These are phyloP conservation scores for Champsocephalus esox DNA, from an alignment of 2,797 vertebrate species.

Conservation along the genomic window DNA sequence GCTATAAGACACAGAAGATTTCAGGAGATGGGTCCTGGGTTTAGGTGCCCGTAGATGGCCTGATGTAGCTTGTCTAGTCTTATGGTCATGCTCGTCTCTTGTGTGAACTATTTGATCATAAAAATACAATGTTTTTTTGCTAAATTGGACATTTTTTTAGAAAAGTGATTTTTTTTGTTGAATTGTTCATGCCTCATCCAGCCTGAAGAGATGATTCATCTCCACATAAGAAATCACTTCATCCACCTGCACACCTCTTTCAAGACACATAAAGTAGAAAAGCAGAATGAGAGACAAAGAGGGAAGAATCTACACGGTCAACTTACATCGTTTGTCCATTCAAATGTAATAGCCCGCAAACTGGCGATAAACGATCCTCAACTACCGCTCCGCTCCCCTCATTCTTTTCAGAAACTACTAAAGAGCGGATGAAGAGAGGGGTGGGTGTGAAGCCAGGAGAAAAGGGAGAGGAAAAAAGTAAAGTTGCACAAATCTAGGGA, in stretches of 20 bases:
- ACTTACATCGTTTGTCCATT: conserved; percentile 71
- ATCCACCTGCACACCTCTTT: background rate
- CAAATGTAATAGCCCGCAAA: conserved; percentile 61
- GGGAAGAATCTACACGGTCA: conserved; percentile 57
- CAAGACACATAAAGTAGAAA: conserved; percentile 17
- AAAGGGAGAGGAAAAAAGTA: conserved; percentile 33
- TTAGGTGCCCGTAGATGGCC: too few species aligned
- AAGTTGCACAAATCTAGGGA: conserved; percentile 64
- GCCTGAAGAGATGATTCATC: background rate
- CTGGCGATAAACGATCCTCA: conserved; percentile 40
- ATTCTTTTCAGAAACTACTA: conserved; percentile 46
- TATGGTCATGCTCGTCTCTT: too few species aligned
- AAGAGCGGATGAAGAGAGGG: conserved; percentile 13
- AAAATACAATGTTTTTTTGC: too few species aligned
- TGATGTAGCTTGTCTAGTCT: too few species aligned
- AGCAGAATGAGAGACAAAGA: conserved; percentile 37
- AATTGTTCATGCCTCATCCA: background rate
- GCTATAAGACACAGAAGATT: too few species aligned
- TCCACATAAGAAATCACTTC: background rate
- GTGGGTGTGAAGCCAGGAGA: conserved; percentile 18
- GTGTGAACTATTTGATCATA: too few species aligned
- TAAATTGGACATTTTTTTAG: too few species aligned
- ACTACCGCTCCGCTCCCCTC: conserved; percentile 25
- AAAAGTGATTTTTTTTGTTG: background rate
- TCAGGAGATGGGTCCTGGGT: too few species aligned